Conservation (phyloP, 2,113 vertebrate genomes). For the Talpa occidentalis region DNA sequence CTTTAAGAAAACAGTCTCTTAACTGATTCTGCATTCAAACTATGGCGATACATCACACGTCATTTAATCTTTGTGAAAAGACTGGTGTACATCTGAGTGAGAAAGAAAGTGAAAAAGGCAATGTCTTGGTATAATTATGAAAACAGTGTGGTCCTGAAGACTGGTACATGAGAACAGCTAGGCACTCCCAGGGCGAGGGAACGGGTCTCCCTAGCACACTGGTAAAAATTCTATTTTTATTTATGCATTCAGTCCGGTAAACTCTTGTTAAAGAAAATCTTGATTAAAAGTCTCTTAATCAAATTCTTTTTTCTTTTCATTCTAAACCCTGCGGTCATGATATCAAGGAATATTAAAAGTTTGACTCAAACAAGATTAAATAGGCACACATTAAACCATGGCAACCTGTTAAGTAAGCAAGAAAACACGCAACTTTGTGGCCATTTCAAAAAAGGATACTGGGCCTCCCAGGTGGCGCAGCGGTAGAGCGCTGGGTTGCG, state of each 20-base stretch:
- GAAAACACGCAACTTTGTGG: neutral
- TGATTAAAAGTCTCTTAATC: neutral
- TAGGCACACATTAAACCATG: neutral
- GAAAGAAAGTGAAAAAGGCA: neutral
- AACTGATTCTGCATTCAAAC: neutral
- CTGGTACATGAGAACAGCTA: neutral
- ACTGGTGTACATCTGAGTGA: neutral
- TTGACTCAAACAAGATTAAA: constrained; percentile 11
- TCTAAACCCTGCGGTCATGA: neutral
- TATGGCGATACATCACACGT: neutral
- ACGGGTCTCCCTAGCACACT: too few relatives aligned
- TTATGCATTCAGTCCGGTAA: neutral
- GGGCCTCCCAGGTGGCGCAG: too few relatives aligned
- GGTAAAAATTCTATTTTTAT: neutral
- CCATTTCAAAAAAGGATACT: too few relatives aligned
- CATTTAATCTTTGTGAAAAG: too few relatives aligned
- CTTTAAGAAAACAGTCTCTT: neutral
- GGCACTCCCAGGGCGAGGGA: too few relatives aligned
- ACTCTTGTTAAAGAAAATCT: neutral
- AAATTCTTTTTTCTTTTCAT: neutral
- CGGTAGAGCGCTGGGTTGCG: too few relatives aligned
- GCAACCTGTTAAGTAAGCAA: neutral
- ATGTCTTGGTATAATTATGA: too few relatives aligned
- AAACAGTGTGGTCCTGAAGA: neutral
- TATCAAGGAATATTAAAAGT: constrained; percentile 20